Evolutionary conservation across 2,797 vertebrate genomes (phyloP).

Genomic region (Hypotaenidia philippensis): DNA sequence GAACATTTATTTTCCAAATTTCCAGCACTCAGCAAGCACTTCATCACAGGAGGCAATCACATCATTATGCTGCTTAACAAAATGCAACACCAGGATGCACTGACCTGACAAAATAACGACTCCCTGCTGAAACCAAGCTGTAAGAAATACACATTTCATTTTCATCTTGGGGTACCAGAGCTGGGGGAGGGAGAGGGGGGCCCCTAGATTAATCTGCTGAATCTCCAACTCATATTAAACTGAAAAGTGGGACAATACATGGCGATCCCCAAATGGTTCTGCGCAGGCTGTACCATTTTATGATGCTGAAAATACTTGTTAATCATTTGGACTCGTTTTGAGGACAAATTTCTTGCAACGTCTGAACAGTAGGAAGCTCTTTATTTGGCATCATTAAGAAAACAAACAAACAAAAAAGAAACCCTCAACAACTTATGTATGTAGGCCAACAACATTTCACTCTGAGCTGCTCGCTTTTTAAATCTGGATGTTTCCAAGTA

Average conservation of each 20-base stretch:
- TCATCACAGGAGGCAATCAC: neutral
- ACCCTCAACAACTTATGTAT: neutral
- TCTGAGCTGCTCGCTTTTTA: neutral
- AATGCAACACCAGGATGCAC: neutral
- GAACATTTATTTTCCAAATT: conserved; percentile 6
- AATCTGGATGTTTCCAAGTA: neutral
- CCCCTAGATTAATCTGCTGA: neutral
- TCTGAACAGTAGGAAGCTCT: neutral
- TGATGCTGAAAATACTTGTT: neutral
- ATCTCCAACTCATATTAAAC: neutral
- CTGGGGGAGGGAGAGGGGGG: neutral
- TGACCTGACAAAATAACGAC: neutral
- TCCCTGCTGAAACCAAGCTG: neutral
- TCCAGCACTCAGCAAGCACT: neutral
- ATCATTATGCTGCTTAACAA: conserved; percentile 34
- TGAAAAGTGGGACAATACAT: neutral
- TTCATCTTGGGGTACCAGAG: neutral
- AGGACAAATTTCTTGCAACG: neutral
- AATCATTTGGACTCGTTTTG: conserved; percentile 13
- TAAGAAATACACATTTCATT: neutral
- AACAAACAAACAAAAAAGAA: neutral
- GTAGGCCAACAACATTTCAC: neutral
- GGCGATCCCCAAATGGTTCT: neutral
- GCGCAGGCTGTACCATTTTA: neutral
- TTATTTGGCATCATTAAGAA: neutral